Percentiles rank a stretch among this genome's conserved stretches.
Evolutionary conservation across 2,888 invertebrate genomes (phyloP).

Genomic region (Neria commutata): DNA sequence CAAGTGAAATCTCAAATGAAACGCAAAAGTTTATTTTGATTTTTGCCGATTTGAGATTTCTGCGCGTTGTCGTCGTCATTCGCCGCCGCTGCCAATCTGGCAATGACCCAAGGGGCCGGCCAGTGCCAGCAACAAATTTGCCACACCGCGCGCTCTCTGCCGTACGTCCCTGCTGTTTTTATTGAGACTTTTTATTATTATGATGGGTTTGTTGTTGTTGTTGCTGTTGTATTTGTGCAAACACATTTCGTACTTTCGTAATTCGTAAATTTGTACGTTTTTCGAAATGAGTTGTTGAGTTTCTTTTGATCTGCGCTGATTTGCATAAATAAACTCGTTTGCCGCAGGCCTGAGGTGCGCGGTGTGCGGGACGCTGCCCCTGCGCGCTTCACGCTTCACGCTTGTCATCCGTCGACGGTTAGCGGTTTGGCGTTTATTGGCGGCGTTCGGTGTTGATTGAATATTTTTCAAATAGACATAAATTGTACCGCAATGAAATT

Average conservation of each 20-base stretch:
- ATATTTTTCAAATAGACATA: neutral
- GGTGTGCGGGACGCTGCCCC: no score
- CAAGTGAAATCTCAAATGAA: no score
- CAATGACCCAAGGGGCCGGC: neutral
- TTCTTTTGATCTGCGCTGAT: constrained; percentile 11
- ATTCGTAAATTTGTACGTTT: neutral
- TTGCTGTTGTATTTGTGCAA: neutral
- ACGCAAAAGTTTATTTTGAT: no score
- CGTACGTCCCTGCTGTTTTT: no score
- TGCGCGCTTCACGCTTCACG: no score
- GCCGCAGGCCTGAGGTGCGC: no score
- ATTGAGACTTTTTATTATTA: no score
- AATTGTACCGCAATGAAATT: neutral
- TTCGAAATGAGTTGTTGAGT: constrained; percentile 1
- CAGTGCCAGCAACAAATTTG: neutral
- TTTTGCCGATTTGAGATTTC: no score
- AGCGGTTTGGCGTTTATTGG: neutral
- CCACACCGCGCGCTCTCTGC: no score
- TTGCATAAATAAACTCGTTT: constrained; percentile 8
- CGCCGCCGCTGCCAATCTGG: neutral
- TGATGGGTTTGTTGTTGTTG: neutral
- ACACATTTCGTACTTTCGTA: neutral
- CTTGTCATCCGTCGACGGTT: no score
- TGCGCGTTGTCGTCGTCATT: no score
- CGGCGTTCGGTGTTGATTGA: neutral